phyloP scores from a whole-genome alignment of 1,140 invertebrate genomes.

The Orchestia grillus region DNA sequence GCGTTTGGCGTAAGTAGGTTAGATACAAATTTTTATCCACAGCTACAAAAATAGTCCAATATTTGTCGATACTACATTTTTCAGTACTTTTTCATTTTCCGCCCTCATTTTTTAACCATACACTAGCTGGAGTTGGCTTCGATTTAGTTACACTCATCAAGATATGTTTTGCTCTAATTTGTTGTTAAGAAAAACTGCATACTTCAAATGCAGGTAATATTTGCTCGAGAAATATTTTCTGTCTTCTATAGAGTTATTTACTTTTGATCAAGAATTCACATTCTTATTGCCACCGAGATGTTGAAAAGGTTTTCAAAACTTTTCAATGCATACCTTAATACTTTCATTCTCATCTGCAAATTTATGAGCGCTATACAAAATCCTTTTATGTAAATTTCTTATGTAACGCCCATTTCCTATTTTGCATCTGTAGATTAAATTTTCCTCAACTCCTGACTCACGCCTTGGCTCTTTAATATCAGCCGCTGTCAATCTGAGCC shows the following conservation, averaged over 20 bases:
- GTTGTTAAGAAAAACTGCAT: no score
- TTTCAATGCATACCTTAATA: no score
- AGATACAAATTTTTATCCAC: not conserved
- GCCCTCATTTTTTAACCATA: not conserved
- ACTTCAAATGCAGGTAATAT: no score
- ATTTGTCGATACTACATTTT: not conserved
- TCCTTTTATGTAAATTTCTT: no score
- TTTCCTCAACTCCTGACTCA: not conserved
- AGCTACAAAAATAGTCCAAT: not conserved
- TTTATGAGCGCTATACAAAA: not conserved
- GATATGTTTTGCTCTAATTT: no score
- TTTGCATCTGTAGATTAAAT: not conserved
- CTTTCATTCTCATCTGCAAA: not conserved
- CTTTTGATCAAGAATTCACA: not conserved
- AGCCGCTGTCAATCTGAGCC: not conserved
- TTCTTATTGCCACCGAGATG: not conserved
- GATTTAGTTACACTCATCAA: no score
- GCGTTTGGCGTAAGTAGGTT: no score
- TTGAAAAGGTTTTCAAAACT: not conserved
- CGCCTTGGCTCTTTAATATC: not conserved
- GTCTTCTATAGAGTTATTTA: no score
- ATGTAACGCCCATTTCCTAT: no score
- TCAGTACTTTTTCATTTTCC: not conserved
- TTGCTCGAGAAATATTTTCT: no score
- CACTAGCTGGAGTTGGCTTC: not conserved